Conservation (phyloP, 1,140 invertebrate species). For the Drosophila takahashii region DNA sequence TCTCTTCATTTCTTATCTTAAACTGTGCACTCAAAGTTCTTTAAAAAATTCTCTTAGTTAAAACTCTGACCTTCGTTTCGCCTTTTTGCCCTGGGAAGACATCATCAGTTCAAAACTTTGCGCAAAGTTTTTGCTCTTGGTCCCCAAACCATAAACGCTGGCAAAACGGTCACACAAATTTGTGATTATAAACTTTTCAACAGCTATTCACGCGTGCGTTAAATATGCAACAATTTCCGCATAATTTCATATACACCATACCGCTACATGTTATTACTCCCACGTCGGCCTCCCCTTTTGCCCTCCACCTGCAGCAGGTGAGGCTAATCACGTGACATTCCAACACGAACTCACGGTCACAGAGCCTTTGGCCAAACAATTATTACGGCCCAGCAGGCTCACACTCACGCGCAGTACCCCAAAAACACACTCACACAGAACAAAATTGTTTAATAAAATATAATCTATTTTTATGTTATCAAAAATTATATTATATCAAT, state of each 20-base stretch:
- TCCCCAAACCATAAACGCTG: neutral
- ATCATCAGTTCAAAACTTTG: constrained; percentile 6
- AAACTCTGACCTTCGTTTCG: neutral
- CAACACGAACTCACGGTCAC: constrained; percentile 49
- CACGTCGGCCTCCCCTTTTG: neutral
- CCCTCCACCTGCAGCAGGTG: constrained; percentile 1
- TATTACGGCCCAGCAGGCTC: constrained; percentile 66
- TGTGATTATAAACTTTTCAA: constrained; percentile 64
- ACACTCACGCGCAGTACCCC: constrained; percentile 8
- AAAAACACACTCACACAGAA: neutral
- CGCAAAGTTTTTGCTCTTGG: neutral
- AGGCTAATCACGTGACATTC: constrained; percentile 70
- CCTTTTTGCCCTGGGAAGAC: neutral
- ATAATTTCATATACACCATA: constrained; percentile 64
- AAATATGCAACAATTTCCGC: constrained; percentile 79
- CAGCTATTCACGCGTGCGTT: constrained; percentile 69
- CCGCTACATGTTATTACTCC: neutral
- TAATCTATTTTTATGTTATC: too few species aligned
- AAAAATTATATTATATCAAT: too few species aligned
- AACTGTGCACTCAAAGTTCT: too few species aligned
- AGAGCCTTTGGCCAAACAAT: constrained; percentile 70
- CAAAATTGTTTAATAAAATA: neutral
- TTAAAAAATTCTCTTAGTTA: neutral
- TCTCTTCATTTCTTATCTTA: too few species aligned
- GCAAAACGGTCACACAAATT: constrained; percentile 41